Base-by-base conservation (phyloP, 2,888 invertebrate genomes). In the Eupithecia pulchellata region DNA sequence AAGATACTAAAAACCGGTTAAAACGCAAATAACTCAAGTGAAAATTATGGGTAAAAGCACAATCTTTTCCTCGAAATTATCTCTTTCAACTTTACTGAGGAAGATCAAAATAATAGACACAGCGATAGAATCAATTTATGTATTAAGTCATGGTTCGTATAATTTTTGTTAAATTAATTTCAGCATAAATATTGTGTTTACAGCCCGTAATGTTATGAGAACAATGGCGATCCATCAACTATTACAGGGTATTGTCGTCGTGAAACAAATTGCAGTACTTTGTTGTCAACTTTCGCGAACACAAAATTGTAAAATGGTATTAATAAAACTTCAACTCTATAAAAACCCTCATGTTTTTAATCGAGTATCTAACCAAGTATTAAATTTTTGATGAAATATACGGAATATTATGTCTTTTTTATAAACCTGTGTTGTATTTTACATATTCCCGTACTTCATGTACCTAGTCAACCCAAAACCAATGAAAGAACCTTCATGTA, bases 141-240 rank as follows among this genome's bases (percentile, higher is more conserved):
- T n/a, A n/a, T n/a, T n/a, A n/a, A n/a, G n/a, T n/a, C n/a, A n/a
- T n/a, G n/a, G n/a, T n/a, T n/a, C n/a, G n/a, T n/a, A n/a, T n/a
- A n/a, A n/a, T n/a, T n/a, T n/a, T n/a, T n/a, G n/a, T n/a, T n/a
- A n/a, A n/a, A n/a, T n/a, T n/a, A n/a, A n/a, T n/a, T n/a, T n/a
- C n/a, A n/a, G n/a, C n/a, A n/a, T n/a, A n/a, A n/a, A n/a, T n/a
- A n/a, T n/a, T n/a, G n/a, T 64, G 55, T 30, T 69, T 13, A 60
- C 74, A 64, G 32, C 69, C 76, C 72, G 81, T 77, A 81, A 79
- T 82, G 80, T 75, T 78, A 68, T 76, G 69, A 66, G 67, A 73
- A 77, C 78, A 77, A 78, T 73, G 47, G 75, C 80, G 68, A 82
- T 82, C 77, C 69, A 81, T 84, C 81, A 81, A 75, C 60, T 69